Evolutionary conservation across 2,888 invertebrate species (phyloP).

Genomic region (Branchipolynoe longqiensis): DNA sequence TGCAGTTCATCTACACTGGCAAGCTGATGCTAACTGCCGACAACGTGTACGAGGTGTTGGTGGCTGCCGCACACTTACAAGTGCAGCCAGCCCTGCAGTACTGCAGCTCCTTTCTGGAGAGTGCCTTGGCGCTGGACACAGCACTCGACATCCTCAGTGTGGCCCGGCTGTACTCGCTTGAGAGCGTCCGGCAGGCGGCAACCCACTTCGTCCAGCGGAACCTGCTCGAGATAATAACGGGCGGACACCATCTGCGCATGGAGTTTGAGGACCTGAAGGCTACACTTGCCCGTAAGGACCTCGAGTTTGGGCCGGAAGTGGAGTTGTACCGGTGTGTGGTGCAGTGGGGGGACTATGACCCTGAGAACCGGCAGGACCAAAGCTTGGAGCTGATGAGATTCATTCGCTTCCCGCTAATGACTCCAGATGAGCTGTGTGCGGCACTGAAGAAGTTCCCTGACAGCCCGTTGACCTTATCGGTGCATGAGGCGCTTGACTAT

Average conservation of each 20-base stretch:
- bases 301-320: conserved; percentile 42
- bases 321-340: conserved; percentile 30
- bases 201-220: conserved; percentile 38
- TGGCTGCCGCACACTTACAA: conserved; percentile 52
- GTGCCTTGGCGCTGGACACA: conserved; percentile 47
- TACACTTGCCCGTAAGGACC: conserved; percentile 49
- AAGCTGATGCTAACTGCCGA: conserved; percentile 31
- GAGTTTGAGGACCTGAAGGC: conserved; percentile 48
- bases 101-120: conserved; percentile 48
- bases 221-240: conserved; percentile 17
- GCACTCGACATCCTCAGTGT: conserved; percentile 47
- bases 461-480: background rate
- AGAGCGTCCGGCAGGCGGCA: conserved; percentile 15
- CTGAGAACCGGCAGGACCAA: background rate
- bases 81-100: conserved; percentile 38
- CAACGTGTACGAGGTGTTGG: conserved; percentile 45
- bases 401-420: conserved; percentile 13
- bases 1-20: conserved; percentile 56
- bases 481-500: conserved; percentile 30
- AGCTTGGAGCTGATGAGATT: background rate
- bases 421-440: background rate
- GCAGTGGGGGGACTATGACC: conserved; percentile 38
- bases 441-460: conserved; percentile 2
- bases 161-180: conserved; percentile 30
- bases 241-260: conserved; percentile 41